A percentile compares a stretch with the other conserved stretches of the same genome.
Conservation (phyloP, 2,888 invertebrate genomes). For the Penaeus monodon region DNA sequence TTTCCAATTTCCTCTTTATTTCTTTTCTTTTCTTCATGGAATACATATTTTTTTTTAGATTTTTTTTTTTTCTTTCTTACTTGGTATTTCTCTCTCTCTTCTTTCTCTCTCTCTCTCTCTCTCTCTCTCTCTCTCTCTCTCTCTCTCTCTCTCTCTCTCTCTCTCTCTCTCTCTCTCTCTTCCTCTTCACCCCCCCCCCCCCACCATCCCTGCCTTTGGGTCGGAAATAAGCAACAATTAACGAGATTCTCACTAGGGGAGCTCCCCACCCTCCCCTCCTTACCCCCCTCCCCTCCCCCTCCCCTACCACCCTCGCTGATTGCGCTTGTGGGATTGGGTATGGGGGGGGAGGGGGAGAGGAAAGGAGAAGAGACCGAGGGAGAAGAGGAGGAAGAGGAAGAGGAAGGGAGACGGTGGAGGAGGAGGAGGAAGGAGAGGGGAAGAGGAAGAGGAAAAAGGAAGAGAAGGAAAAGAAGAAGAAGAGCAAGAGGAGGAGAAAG, state of each 20-base stretch:
- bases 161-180: not conserved
- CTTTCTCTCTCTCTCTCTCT: not conserved
- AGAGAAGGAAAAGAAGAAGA: not conserved
- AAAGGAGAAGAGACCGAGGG: not conserved
- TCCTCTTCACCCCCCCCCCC: too few species aligned
- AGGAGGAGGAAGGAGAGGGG: not conserved
- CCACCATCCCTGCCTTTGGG: too few species aligned
- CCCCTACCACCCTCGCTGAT: not conserved
- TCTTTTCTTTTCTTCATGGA: too few species aligned
- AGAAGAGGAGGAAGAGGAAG: not conserved
- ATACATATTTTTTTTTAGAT: too few species aligned
- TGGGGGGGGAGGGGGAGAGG: not conserved
- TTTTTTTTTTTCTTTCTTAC: too few species aligned
- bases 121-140: conserved; percentile 20
- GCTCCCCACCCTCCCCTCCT: too few species aligned
- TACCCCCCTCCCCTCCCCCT: too few species aligned
- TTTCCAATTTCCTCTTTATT: too few species aligned
- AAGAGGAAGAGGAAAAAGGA: not conserved
- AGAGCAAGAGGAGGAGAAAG: not conserved
- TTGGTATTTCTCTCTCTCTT: too few species aligned
- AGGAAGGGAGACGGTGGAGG: not conserved
- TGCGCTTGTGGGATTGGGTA: not conserved
- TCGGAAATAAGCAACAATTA: too few species aligned
- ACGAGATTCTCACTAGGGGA: too few species aligned
- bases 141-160: conserved; percentile 12